phyloP scores from a whole-genome alignment of 2,888 invertebrate species.

The Lysandra bellargus region DNA sequence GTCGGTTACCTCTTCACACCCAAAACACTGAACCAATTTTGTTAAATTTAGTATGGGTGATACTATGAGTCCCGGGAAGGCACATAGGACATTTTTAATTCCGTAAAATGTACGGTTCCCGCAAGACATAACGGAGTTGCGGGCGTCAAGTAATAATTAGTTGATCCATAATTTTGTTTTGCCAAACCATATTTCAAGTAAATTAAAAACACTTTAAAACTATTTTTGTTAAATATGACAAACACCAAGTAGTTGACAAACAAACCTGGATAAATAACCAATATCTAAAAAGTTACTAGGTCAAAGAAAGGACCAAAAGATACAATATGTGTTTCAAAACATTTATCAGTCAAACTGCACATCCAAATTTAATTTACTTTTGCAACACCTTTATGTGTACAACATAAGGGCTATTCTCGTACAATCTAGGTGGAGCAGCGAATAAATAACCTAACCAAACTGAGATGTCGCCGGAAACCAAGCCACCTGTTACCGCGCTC shows the following conservation, averaged over 20 bases:
- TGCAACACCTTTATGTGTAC: not conserved
- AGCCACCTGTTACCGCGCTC: conserved; percentile 18
- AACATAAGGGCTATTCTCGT: not conserved
- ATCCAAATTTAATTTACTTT: not conserved
- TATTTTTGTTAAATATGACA: too few species aligned
- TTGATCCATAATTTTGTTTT: too few species aligned
- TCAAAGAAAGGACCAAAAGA: not conserved
- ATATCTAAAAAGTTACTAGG: not conserved
- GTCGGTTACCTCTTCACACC: too few species aligned
- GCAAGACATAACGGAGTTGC: too few species aligned
- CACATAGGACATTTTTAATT: too few species aligned
- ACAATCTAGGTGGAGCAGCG: not conserved
- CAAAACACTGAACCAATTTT: too few species aligned
- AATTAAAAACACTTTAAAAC: too few species aligned
- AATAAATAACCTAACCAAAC: conserved; percentile 13
- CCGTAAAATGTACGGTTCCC: too few species aligned
- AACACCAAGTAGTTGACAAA: not conserved
- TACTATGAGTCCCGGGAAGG: too few species aligned
- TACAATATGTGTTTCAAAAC: not conserved
- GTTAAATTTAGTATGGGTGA: too few species aligned
- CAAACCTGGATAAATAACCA: not conserved
- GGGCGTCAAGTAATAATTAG: too few species aligned
- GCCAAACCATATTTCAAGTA: too few species aligned
- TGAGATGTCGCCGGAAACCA: not conserved
- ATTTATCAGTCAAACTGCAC: not conserved